Conservation (phyloP, 2,113 vertebrate species). For the Argyrosomus japonicus region DNA sequence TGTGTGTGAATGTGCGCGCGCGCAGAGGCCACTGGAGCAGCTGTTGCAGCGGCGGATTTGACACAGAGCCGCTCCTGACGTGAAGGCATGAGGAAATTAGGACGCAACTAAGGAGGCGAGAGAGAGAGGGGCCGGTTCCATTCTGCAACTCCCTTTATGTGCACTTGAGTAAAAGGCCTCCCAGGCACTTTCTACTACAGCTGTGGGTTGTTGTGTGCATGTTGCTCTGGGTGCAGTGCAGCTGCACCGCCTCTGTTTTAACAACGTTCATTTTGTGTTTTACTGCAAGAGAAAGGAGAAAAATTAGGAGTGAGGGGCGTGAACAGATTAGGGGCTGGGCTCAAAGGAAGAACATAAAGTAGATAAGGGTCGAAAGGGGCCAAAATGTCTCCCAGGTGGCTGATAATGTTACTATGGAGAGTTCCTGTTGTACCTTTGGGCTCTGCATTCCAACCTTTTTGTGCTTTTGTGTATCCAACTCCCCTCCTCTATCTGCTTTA, state of each 20-base stretch:
- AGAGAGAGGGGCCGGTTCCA: neutral
- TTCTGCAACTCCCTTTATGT: constrained; percentile 28
- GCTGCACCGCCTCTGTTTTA: constrained; percentile 47
- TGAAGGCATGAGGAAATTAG: constrained; percentile 36
- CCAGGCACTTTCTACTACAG: constrained; percentile 11
- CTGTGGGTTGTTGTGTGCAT: constrained; percentile 28
- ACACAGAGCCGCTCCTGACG: constrained; percentile 38
- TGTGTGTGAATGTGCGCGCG: constrained; percentile 10
- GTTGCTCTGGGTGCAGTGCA: constrained; percentile 13
- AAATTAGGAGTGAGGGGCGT: constrained; percentile 35
- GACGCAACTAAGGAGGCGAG: constrained; percentile 19
- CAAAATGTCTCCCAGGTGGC: constrained; percentile 23
- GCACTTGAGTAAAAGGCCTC: constrained; percentile 31
- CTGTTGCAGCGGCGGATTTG: constrained; percentile 63
- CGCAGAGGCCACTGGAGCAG: constrained; percentile 36
- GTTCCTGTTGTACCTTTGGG: constrained; percentile 24
- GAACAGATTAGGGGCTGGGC: constrained; percentile 20
- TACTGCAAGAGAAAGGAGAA: constrained; percentile 13
- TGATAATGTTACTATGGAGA: constrained; percentile 32
- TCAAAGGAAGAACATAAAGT: constrained; percentile 26
- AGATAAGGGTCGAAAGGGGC: constrained; percentile 20
- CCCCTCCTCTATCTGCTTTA: neutral
- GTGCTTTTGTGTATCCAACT: neutral
- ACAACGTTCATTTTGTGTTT: constrained; percentile 40
- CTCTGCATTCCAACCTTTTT: constrained; percentile 11